Conservation (phyloP, 2,113 vertebrate species). For the Bubo scandiacus region DNA sequence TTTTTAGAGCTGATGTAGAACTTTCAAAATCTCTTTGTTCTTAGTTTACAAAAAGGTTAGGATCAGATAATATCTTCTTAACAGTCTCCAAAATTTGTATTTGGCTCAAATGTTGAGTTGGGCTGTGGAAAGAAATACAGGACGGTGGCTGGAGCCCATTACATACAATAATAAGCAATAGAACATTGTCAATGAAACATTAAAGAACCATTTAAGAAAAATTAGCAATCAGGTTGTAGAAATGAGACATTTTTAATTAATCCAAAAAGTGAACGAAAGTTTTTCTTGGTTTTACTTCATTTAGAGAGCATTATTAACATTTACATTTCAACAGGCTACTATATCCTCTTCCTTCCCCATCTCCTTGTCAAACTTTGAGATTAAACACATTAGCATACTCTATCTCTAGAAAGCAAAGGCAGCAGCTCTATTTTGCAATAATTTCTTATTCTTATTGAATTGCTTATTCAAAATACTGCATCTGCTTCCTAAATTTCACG, state of each 20-base stretch:
- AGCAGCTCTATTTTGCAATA: constrained; percentile 9
- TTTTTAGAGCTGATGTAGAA: neutral
- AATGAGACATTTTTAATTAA: neutral
- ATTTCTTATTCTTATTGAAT: neutral
- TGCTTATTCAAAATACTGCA: neutral
- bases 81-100: neutral
- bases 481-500: neutral
- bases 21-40: neutral
- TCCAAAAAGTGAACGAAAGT: neutral
- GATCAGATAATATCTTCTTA: neutral
- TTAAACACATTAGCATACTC: constrained; percentile 27
- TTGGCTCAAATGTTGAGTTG: neutral
- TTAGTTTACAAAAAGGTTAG: neutral
- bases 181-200: neutral
- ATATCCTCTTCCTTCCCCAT: neutral
- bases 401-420: neutral
- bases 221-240: neutral
- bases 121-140: neutral
- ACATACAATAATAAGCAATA: neutral
- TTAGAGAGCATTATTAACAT: neutral
- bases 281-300: neutral
- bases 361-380: constrained; percentile 5
- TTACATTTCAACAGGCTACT: neutral
- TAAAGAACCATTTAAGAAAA: neutral
- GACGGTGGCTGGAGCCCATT: neutral